A percentile compares a stretch with the other conserved stretches of the same genome.
Conservation (phyloP, 2,797 vertebrate genomes). For the Acropternis orthonyx region DNA sequence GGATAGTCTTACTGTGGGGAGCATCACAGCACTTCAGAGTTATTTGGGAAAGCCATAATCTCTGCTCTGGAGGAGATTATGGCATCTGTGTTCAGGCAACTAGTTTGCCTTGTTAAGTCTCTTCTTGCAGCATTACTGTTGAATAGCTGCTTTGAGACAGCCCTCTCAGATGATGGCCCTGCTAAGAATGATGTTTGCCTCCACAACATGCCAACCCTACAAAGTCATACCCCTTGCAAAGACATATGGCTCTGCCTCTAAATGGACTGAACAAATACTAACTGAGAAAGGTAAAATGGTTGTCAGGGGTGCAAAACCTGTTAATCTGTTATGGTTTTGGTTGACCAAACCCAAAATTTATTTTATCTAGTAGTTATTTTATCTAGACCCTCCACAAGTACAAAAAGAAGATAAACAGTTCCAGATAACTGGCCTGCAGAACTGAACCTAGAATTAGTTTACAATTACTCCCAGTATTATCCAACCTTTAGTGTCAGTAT, state of each 20-base stretch:
- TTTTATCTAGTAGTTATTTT: not conserved
- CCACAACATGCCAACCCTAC: not conserved
- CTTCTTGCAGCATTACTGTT: not conserved
- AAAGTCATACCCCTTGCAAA: not conserved
- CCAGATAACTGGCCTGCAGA: not conserved
- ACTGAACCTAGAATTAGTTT: not conserved
- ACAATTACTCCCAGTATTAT: not conserved
- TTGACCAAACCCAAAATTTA: not conserved
- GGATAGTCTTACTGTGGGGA: not conserved
- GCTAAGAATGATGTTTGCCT: not conserved
- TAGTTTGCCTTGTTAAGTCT: not conserved
- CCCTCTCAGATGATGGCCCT: not conserved
- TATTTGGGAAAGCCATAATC: not conserved
- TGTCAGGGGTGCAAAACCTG: not conserved
- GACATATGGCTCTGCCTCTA: not conserved
- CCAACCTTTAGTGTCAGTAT: not conserved
- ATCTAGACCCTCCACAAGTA: conserved; percentile 12
- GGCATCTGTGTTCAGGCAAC: not conserved
- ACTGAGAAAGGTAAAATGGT: not conserved
- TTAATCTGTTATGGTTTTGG: not conserved
- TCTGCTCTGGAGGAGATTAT: not conserved
- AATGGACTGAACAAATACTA: not conserved
- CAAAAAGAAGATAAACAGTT: not conserved
- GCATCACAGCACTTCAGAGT: not conserved
- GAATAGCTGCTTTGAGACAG: not conserved